Evolutionary conservation across 2,113 vertebrate genomes (phyloP).

Genomic region (Heliornis fulica): DNA sequence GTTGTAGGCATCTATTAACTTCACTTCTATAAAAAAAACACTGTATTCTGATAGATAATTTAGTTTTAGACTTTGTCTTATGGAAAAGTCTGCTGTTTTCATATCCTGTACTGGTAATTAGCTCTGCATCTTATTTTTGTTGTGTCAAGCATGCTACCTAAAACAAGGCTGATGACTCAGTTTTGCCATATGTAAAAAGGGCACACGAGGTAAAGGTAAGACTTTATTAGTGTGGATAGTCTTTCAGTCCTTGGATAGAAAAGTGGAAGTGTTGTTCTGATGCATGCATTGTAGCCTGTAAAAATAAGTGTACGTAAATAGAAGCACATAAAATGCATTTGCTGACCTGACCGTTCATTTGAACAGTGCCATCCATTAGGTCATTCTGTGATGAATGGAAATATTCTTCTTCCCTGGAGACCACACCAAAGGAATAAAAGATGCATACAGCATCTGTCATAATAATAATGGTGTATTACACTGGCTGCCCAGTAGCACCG

Average conservation of each 20-base stretch:
- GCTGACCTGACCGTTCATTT: slow-evolving; percentile 37
- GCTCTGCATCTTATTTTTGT: not conserved
- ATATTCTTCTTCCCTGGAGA: slow-evolving; percentile 5
- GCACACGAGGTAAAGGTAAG: not conserved
- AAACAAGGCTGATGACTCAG: slow-evolving; percentile 33
- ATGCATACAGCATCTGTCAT: not conserved
- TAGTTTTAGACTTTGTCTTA: not conserved
- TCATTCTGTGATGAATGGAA: slow-evolving; percentile 9
- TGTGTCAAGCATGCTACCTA: not conserved
- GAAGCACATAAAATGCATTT: not conserved
- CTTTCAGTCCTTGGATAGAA: slow-evolving; percentile 7
- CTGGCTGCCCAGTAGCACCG: not conserved
- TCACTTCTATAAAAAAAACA: not conserved
- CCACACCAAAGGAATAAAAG: not conserved
- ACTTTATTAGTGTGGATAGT: not conserved
- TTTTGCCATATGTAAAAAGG: slow-evolving; percentile 16
- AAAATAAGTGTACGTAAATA: slow-evolving; percentile 18
- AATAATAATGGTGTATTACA: not conserved
- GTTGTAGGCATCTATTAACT: slow-evolving; percentile 10
- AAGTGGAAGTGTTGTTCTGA: slow-evolving; percentile 9
- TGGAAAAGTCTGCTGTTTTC: not conserved
- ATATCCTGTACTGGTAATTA: not conserved
- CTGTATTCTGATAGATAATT: not conserved
- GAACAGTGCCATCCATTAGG: not conserved
- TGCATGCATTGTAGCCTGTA: slow-evolving; percentile 29